Base-by-base conservation (phyloP, 2,888 invertebrate species). In the Petrolisthes cinctipes region DNA sequence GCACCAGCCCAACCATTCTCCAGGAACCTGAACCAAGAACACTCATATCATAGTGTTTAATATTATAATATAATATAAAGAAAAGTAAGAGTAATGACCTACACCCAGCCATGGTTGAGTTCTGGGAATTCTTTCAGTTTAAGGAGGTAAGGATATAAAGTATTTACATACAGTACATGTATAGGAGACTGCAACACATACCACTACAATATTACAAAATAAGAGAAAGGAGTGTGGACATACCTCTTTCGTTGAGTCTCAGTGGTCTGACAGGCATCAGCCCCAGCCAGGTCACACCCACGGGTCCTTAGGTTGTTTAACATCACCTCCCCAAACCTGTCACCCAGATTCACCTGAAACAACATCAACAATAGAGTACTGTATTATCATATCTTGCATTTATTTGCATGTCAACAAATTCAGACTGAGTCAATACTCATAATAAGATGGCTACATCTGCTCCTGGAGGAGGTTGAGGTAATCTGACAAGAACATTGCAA, bases 271-370 rank as follows among this genome's bases (percentile, higher is more conserved):
- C 97, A 97, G 87, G 95, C 95, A 87, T 95, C 95, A 73, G 97
- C 96, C 53, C 98, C 97, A 71, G 96, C 95, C 91, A 98, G 93
- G 91, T 95, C 94, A 93, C 98, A 98, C 88, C 98, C 97, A 91
- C 99, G 95, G 91, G 95, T 95, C 90, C 95, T 95, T 91, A 99
- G 94, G 94, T 98, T 98, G 91, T 96, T 96, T 91, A 97, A 93
- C 97, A 98, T 98, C 4, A 98, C 96, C 92, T 97, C 96, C n/a
- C 98, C 98, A 94, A 99, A 99, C 91, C 96, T 95, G 94, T 99
- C 99, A 91, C 95, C 95, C 95, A 99, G 97, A 93, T 98, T 98
- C 91, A 99, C 96, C 95, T 95, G 91, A 11, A 37, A 61, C n/a
- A n/a, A n/a, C 37, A 37, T 37, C 37, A 37, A 37, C 37, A 37